These are phyloP conservation scores for Antennarius maculatus DNA, from an alignment of 2,797 vertebrate genomes.

Conservation along the genomic window DNA sequence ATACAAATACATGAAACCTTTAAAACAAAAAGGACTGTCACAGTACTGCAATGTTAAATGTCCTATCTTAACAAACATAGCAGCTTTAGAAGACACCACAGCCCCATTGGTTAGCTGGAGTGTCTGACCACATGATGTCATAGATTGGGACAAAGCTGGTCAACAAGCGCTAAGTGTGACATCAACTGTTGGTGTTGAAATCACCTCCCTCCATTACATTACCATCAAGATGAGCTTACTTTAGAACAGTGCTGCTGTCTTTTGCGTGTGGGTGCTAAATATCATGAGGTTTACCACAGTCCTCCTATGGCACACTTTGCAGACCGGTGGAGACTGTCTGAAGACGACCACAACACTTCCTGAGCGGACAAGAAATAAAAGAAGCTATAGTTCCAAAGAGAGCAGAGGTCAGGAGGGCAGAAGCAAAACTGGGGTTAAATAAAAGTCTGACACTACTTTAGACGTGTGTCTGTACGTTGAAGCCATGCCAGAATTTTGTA, in stretches of 20 bases:
- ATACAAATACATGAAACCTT: background rate
- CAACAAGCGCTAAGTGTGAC: slow-evolving; percentile 50
- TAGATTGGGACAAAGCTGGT: slow-evolving; percentile 31
- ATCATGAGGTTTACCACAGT: slow-evolving; percentile 53
- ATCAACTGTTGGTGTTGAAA: slow-evolving; percentile 46
- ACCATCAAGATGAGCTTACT: slow-evolving; percentile 53
- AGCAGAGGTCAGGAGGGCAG: background rate
- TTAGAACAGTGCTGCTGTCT: slow-evolving; percentile 62
- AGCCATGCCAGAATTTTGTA: background rate
- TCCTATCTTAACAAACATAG: background rate
- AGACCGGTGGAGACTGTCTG: slow-evolving; percentile 39
- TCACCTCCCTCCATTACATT: slow-evolving; percentile 62
- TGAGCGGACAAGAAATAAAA: slow-evolving; percentile 6
- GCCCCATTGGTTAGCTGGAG: slow-evolving; percentile 14
- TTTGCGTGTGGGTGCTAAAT: slow-evolving; percentile 64
- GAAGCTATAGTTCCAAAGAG: background rate
- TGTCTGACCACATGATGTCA: slow-evolving; percentile 63
- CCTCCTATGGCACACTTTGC: slow-evolving; percentile 52
- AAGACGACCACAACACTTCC: slow-evolving; percentile 34
- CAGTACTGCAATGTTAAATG: background rate
- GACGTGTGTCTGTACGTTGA: background rate
- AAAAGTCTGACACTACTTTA: background rate
- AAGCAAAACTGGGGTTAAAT: background rate
- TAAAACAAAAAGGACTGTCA: background rate
- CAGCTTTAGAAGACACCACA: background rate